Percentiles rank a stretch among this genome's conserved stretches.
Evolutionary conservation across 2,888 invertebrate genomes (phyloP).

Genomic region (Hemaris fuciformis): DNA sequence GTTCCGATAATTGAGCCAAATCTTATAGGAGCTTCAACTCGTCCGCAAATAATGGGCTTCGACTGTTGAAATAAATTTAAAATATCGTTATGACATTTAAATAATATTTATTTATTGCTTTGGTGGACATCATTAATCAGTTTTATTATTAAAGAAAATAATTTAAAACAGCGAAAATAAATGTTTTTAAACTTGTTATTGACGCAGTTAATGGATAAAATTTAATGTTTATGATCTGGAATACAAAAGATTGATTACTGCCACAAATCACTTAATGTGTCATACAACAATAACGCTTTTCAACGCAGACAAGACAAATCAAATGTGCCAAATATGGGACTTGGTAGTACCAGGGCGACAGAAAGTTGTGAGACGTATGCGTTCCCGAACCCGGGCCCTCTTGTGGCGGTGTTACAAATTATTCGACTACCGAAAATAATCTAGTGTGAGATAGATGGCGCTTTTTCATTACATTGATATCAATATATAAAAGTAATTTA

Average conservation of each 20-base stretch:
- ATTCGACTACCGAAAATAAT: constrained; percentile 18
- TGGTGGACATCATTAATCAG: background rate
- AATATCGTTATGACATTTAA: background rate
- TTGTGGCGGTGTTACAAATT: constrained; percentile 33
- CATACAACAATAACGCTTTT: background rate
- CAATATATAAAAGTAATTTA: background rate
- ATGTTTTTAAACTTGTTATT: too few species aligned
- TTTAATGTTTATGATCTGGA: too few species aligned
- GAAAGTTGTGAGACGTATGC: constrained; percentile 36
- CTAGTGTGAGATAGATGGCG: constrained; percentile 2
- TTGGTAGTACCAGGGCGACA: constrained; percentile 65
- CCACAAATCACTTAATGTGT: background rate
- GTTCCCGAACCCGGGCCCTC: constrained; percentile 39
- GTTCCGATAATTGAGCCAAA: constrained; percentile 21
- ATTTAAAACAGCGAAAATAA: too few species aligned
- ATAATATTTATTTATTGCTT: background rate
- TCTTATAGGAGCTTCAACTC: constrained; percentile 12
- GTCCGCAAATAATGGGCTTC: background rate
- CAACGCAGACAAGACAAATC: background rate
- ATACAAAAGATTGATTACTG: background rate
- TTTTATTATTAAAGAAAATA: background rate
- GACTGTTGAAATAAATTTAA: background rate
- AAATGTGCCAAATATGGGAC: constrained; percentile 62
- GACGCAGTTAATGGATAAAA: too few species aligned
- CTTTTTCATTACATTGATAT: background rate